Evolutionary conservation across 2,113 vertebrate species (phyloP).

Genomic region (Anthoscopus minutus): DNA sequence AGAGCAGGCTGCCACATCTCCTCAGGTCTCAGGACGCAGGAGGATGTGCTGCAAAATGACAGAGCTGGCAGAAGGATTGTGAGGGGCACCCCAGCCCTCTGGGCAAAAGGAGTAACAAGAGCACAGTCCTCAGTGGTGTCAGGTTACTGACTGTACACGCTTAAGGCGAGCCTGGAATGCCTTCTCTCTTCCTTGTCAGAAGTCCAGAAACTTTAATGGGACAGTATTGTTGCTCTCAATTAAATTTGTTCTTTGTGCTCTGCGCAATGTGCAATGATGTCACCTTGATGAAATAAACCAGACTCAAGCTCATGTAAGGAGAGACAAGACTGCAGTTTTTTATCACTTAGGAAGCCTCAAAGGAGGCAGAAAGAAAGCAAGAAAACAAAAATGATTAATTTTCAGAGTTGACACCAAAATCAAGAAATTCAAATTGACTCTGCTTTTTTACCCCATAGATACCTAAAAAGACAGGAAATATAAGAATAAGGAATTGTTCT

Average conservation of each 20-base stretch:
- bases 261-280: not conserved
- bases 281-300: not conserved
- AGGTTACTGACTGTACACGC: not conserved
- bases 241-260: not conserved
- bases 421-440: not conserved
- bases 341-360: not conserved
- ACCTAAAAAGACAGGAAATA: not conserved
- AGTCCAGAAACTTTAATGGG: not conserved
- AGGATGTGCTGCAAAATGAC: not conserved
- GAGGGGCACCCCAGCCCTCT: not conserved
- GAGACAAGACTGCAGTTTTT: not conserved
- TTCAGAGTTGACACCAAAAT: not conserved
- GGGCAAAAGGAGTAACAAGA: not conserved
- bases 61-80: not conserved
- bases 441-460: rapidly evolving
- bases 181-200: not conserved
- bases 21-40: not conserved
- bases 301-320: not conserved
- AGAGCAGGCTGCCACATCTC: not conserved
- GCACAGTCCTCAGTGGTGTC: not conserved
- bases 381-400: not conserved
- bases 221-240: not conserved
- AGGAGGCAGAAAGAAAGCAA: not conserved
- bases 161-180: not conserved
- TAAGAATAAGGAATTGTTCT: not conserved